These are phyloP conservation scores for Sprattus sprattus DNA, from an alignment of 2,113 vertebrate species.

Conservation along the genomic window DNA sequence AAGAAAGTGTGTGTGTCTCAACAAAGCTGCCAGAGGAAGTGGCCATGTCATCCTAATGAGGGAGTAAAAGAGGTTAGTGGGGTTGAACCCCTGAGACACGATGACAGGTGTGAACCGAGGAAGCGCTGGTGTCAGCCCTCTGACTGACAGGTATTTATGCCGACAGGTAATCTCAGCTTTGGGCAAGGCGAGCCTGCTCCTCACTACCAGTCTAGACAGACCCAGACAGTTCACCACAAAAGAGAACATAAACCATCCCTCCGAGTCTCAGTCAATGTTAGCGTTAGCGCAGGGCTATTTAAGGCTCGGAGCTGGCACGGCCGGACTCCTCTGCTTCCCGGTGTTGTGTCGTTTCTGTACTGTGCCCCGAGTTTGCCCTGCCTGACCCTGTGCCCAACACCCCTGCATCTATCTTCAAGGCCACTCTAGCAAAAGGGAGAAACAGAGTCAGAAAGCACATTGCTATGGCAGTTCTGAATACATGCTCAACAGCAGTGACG, in stretches of 20 bases:
- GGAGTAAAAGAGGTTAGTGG: neutral
- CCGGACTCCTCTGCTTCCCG: neutral
- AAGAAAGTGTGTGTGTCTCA: neutral
- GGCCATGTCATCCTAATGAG: neutral
- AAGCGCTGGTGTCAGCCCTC: slow-evolving; percentile 41
- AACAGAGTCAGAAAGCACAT: too few species aligned
- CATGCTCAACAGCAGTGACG: too few species aligned
- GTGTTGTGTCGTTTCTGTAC: neutral
- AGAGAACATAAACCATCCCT: neutral
- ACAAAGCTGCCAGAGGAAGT: neutral
- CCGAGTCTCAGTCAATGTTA: neutral
- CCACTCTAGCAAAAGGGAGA: too few species aligned
- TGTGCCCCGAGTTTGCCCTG: neutral
- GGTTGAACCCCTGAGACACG: neutral
- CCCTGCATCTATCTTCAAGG: neutral
- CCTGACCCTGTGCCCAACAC: neutral
- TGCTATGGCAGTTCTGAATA: too few species aligned
- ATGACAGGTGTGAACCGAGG: slow-evolving; percentile 26
- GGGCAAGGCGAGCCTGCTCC: slow-evolving; percentile 44
- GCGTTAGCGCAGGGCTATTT: neutral
- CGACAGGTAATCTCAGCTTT: slow-evolving; percentile 49
- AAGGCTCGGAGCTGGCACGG: neutral
- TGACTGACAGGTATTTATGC: slow-evolving; percentile 55
- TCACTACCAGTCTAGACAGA: slow-evolving; percentile 54
- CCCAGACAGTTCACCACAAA: neutral